A percentile compares a stretch with the other conserved stretches of the same genome.
Evolutionary conservation across 2,888 invertebrate genomes (phyloP).

Genomic region (Dicyrtomina minuta): DNA sequence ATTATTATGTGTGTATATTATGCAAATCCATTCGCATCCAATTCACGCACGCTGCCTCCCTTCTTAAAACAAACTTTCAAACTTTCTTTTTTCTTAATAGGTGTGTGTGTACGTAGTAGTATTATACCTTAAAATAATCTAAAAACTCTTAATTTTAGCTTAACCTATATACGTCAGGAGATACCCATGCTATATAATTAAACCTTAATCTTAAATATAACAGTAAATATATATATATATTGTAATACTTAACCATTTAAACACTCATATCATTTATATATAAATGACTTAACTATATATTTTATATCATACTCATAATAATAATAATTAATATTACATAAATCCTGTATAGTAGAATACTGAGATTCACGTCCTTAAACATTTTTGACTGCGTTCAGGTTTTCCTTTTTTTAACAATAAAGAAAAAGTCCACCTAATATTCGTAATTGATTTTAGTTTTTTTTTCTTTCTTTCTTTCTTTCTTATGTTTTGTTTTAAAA

Average conservation of each 20-base stretch:
- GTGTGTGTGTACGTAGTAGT: neutral
- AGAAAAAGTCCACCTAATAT: neutral
- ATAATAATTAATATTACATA: conserved; percentile 3
- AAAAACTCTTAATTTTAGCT: neutral
- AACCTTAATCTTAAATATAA: neutral
- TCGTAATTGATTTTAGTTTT: conserved; percentile 11
- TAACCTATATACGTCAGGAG: too few relatives aligned
- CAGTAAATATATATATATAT: conserved; percentile 2
- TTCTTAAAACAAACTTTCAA: conserved; percentile 20
- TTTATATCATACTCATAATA: neutral
- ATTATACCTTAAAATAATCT: too few relatives aligned
- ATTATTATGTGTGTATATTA: conserved; percentile 26
- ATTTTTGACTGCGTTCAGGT: conserved; percentile 27
- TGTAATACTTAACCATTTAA: conserved; percentile 16
- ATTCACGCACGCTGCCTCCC: conserved; percentile 21
- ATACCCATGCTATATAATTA: neutral
- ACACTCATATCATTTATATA: conserved; percentile 7
- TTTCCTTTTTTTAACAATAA: conserved; percentile 14
- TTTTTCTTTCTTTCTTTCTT: too few relatives aligned
- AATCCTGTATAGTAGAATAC: conserved; percentile 28
- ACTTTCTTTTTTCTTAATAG: too few relatives aligned
- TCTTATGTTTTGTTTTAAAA: too few relatives aligned
- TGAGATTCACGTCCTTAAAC: conserved; percentile 29
- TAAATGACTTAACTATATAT: conserved; percentile 12
- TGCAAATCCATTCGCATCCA: conserved; percentile 32